phyloP scores from a whole-genome alignment of 2,113 vertebrate species.

The Hiodon alosoides region DNA sequence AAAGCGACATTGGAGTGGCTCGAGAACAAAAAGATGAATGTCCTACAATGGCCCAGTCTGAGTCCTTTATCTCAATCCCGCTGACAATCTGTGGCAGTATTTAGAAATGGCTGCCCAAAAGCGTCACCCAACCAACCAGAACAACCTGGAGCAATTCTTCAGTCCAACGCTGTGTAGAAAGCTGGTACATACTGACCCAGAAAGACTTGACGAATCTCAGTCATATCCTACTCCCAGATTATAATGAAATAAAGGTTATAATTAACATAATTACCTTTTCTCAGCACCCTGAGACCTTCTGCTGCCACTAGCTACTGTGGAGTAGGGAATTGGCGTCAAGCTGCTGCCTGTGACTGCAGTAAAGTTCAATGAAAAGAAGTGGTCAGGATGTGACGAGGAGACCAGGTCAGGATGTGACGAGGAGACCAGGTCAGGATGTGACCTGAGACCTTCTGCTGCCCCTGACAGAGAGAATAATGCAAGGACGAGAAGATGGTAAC shows the following conservation, averaged over 20 bases:
- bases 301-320: slow-evolving; percentile 15
- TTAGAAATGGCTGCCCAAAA: too few relatives aligned
- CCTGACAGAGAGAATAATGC: background rate
- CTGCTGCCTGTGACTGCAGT: background rate
- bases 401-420: slow-evolving; percentile 1
- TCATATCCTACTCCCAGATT: slow-evolving; percentile 11
- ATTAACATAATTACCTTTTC: slow-evolving; percentile 3
- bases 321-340: slow-evolving; percentile 1
- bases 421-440: background rate
- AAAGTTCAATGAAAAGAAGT: slow-evolving; percentile 3
- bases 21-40: too few relatives aligned
- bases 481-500: background rate
- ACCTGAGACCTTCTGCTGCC: background rate
- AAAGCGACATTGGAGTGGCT: too few relatives aligned
- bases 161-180: too few relatives aligned
- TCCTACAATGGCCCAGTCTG: too few relatives aligned
- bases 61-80: too few relatives aligned
- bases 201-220: background rate
- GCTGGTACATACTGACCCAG: background rate
- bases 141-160: too few relatives aligned
- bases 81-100: too few relatives aligned
- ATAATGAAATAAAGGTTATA: slow-evolving; percentile 2
- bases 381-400: slow-evolving; percentile 1
- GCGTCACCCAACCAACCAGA: too few relatives aligned
- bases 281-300: slow-evolving; percentile 4